phyloP scores from a whole-genome alignment of 1,140 invertebrate genomes.

The Nasonia longicornis region DNA sequence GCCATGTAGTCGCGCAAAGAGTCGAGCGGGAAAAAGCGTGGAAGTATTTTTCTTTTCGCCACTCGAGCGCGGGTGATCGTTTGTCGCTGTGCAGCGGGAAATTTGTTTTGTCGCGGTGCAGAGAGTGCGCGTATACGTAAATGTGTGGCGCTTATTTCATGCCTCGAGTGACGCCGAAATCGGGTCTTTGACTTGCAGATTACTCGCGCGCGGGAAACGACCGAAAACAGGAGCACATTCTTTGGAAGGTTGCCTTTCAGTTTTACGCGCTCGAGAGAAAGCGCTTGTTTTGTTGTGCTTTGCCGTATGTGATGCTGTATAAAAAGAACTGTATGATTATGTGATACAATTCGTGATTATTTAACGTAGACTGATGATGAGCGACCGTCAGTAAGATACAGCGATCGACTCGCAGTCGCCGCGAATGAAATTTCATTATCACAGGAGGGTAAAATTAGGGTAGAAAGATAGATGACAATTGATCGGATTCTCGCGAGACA shows the following conservation, averaged over 20 bases:
- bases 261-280: too few relatives aligned
- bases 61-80: neutral
- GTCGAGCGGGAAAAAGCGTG: slow-evolving; percentile 37
- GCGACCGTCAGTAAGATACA: neutral
- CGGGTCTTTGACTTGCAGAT: slow-evolving; percentile 53
- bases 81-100: slow-evolving; percentile 1
- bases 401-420: slow-evolving; percentile 42
- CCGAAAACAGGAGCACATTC: neutral
- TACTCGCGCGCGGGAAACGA: neutral
- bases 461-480: slow-evolving; percentile 42
- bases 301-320: too few relatives aligned
- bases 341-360: too few relatives aligned
- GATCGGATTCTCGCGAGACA: slow-evolving; percentile 36
- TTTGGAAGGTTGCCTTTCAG: neutral
- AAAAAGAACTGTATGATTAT: too few relatives aligned
- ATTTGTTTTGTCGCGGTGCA: slow-evolving; percentile 19
- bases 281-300: too few relatives aligned
- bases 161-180: slow-evolving; percentile 55
- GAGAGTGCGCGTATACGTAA: neutral
- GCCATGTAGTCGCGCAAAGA: neutral
- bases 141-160: slow-evolving; percentile 54
- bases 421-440: slow-evolving; percentile 48
- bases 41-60: neutral
- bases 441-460: slow-evolving; percentile 3
- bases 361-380: neutral